Evolutionary conservation across 2,888 invertebrate genomes (phyloP).

Genomic region (Graphium colonna): DNA sequence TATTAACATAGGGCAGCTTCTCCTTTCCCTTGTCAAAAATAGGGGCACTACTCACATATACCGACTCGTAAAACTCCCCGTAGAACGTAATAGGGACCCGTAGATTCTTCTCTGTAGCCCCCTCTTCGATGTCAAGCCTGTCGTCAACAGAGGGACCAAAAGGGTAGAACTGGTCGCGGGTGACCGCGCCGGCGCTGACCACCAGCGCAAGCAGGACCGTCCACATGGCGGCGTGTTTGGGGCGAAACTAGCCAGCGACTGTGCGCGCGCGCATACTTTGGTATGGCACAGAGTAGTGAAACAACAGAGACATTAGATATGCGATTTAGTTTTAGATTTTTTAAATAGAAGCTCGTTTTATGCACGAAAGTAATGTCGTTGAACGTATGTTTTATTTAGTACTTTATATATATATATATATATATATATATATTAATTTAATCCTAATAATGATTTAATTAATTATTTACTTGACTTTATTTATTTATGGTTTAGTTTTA

Average conservation of each 20-base stretch:
- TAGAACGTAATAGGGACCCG: slow-evolving; percentile 89
- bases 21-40: no score
- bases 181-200: slow-evolving; percentile 61
- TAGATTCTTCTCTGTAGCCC: slow-evolving; percentile 83
- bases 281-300: slow-evolving; percentile 5
- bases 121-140: slow-evolving; percentile 75
- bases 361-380: no score
- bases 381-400: no score
- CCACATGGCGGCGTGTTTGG: slow-evolving; percentile 55
- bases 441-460: no score
- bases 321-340: no score
- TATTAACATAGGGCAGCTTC: no score
- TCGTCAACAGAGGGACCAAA: slow-evolving; percentile 78
- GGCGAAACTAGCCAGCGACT: slow-evolving; percentile 43
- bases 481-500: no score
- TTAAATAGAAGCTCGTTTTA: no score
- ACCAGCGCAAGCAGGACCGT: slow-evolving; percentile 58
- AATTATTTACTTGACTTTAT: no score
- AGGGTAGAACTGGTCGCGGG: slow-evolving; percentile 81
- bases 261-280: not conserved
- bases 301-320: not conserved
- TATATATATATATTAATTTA: not conserved
- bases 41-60: slow-evolving; percentile 93
- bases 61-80: slow-evolving; percentile 85
- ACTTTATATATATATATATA: no score